phyloP scores from a whole-genome alignment of 2,113 vertebrate species.

The Cyphomyrus discorhynchus region DNA sequence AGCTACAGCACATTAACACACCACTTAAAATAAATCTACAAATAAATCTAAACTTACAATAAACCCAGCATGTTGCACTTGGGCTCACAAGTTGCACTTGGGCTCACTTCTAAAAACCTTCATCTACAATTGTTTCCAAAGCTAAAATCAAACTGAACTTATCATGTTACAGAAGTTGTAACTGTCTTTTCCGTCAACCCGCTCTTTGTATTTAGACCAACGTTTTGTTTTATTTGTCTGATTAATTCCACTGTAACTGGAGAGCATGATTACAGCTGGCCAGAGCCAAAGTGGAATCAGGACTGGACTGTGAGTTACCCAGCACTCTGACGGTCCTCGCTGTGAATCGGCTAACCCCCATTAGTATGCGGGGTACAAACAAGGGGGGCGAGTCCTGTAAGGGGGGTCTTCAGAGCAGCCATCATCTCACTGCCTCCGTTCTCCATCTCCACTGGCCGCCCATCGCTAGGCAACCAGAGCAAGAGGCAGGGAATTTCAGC shows the following conservation, averaged over 20 bases:
- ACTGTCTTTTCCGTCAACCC: not conserved
- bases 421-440: constrained; percentile 23
- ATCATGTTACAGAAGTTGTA: not conserved
- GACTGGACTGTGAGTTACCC: not conserved
- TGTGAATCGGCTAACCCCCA: constrained; percentile 41
- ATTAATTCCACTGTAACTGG: not conserved
- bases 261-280: not conserved
- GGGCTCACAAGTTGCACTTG: not conserved
- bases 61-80: not conserved
- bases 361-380: constrained; percentile 53
- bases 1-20: not conserved
- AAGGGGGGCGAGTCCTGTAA: constrained; percentile 36
- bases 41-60: not conserved
- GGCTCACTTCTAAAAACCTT: not conserved
- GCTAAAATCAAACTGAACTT: not conserved
- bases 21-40: not conserved
- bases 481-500: constrained; percentile 48
- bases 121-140: not conserved
- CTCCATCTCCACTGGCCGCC: constrained; percentile 35
- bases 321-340: constrained; percentile 32
- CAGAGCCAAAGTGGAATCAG: constrained; percentile 14
- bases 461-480: constrained; percentile 56
- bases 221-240: not conserved
- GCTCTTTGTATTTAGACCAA: not conserved
- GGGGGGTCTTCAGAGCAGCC: constrained; percentile 16